Conservation (phyloP, 2,888 invertebrate genomes). For the Eucera pruinosa region DNA sequence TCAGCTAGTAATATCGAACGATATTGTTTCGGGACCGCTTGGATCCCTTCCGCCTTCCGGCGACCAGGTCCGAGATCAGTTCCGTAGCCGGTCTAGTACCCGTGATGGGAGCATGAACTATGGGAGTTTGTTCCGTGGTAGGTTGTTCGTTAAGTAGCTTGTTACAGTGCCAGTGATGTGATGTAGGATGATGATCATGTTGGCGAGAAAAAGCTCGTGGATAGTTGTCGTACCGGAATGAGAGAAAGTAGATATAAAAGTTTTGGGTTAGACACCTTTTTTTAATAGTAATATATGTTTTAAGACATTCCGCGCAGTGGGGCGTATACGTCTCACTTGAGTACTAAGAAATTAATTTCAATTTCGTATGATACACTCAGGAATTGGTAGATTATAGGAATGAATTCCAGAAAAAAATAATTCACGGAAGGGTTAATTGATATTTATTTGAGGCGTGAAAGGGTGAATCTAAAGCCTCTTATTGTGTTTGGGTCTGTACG, state of each 20-base stretch:
- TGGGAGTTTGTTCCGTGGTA: constrained; percentile 2
- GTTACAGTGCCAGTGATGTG: not conserved
- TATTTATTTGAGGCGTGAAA: not conserved
- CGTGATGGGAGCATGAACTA: not conserved
- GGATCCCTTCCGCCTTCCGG: constrained; percentile 19
- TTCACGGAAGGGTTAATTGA: too few relatives aligned
- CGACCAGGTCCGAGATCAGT: constrained; percentile 1
- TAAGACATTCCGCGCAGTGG: too few relatives aligned
- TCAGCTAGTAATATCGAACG: constrained; percentile 44
- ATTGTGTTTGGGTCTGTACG: too few relatives aligned
- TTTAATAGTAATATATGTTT: too few relatives aligned
- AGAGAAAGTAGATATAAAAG: not conserved
- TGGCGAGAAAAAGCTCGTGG: constrained; percentile 1
- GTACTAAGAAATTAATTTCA: too few relatives aligned
- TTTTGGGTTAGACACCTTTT: not conserved
- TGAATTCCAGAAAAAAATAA: too few relatives aligned
- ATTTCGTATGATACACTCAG: too few relatives aligned
- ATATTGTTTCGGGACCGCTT: constrained; percentile 36
- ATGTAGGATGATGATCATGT: not conserved
- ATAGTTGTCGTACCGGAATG: not conserved
- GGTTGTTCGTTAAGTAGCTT: constrained; percentile 3
- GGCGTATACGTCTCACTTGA: too few relatives aligned
- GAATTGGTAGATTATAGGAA: too few relatives aligned
- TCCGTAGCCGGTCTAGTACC: not conserved
- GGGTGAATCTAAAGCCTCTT: too few relatives aligned